A percentile compares a stretch with the other conserved stretches of the same genome.
Conservation (phyloP, 2,113 vertebrate species). For the Anhinga rufa region DNA sequence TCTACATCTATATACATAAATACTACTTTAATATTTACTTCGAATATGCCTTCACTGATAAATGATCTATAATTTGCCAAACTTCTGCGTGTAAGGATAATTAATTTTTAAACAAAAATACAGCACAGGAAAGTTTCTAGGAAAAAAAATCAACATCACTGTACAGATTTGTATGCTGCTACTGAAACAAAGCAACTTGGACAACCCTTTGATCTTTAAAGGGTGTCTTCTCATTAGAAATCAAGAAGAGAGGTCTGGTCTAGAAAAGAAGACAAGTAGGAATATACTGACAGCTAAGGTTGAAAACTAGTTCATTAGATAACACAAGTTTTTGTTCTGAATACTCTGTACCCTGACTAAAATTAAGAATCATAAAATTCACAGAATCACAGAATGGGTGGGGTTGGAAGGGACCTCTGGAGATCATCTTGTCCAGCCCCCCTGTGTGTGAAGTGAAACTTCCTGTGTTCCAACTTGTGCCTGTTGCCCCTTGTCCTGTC, state of each 20-base stretch:
- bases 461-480: too few species aligned
- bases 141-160: background rate
- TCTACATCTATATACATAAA: background rate
- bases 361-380: background rate
- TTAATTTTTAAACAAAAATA: background rate
- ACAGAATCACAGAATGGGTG: too few species aligned
- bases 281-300: background rate
- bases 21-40: background rate
- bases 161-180: background rate
- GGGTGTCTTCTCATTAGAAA: background rate
- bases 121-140: background rate
- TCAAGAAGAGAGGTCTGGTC: background rate
- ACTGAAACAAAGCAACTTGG: background rate
- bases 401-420: too few species aligned
- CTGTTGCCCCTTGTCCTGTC: too few species aligned
- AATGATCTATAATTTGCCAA: background rate
- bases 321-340: background rate
- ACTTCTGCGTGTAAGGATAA: background rate
- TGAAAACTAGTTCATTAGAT: background rate
- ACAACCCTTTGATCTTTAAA: background rate
- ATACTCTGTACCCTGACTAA: background rate
- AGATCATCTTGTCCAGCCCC: too few species aligned
- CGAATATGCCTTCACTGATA: background rate
- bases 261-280: background rate
- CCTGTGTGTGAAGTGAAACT: too few species aligned